Evolutionary conservation across 2,797 vertebrate genomes (phyloP), one percentile per base, ranked within the genome.

Genomic region (Anableps anableps): DNA sequence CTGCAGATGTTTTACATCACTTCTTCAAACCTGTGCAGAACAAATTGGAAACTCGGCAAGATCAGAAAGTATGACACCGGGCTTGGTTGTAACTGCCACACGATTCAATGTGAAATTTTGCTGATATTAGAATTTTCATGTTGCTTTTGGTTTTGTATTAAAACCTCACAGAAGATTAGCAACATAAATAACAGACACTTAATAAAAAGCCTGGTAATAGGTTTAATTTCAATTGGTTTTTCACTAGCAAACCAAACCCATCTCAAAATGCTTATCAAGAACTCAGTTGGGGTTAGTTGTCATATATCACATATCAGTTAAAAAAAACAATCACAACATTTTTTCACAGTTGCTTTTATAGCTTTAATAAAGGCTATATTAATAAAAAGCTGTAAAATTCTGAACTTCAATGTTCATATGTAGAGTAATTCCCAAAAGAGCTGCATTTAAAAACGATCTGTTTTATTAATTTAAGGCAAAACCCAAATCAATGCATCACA

Each of bases 1-100:
- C 75, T 79, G 17, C 74, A 26, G 43, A 85, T 29, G 83, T 80
- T 89, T 78, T 14, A 70, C 78, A 71, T 9, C 43, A 88, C 62
- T 75, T 60, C 75, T 75, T 68, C 53, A 36, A 75, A 71, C 82
- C 83, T n/a, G 55, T 80, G 79, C 79, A 85, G 80, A 87, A 76
- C 19, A 55, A 41, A 19, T 55, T 16, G 47, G 0, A 45, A 88
- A 80, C 79, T 83, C 86, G 76, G 77, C 79, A 47, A 77, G 72
- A 55, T 77, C 83, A 71, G 21, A 64, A 85, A 79, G 53, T 53
- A 83, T 17, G 14, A 71, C 38, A 29, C 43, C n/a, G 43, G 14
- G 11, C 1, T 8, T 47, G 26, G 14, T 17, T 47, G n/a, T 71
- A 19, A 29, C 19, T 68, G 21, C 36, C 10, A 41, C 26, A 47